Percentiles rank a stretch among this genome's conserved stretches.
These are phyloP conservation scores for Poeciliopsis retropinna DNA, from an alignment of 2,113 vertebrate genomes.

Conservation along the genomic window DNA sequence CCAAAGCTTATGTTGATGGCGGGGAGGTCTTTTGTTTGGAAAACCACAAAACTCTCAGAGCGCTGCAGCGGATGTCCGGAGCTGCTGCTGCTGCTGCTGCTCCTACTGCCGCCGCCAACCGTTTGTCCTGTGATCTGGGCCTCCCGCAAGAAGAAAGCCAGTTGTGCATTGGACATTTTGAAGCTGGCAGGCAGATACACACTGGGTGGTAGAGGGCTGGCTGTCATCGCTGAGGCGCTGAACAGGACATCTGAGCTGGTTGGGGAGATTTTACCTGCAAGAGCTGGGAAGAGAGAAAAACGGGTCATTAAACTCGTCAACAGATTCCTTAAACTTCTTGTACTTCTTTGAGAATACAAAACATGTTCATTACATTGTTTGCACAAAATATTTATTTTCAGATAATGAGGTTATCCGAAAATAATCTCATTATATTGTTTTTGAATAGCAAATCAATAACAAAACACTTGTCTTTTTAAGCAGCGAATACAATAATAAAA, in stretches of 20 bases:
- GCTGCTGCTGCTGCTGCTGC: conserved; percentile 37
- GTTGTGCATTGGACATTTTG: conserved; percentile 92
- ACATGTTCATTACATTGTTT: too few species aligned
- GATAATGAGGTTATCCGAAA: too few species aligned
- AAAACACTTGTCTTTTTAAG: too few species aligned
- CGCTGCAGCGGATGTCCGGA: conserved; percentile 86
- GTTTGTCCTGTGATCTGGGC: conserved; percentile 70
- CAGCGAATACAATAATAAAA: too few species aligned
- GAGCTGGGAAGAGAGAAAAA: conserved; percentile 65
- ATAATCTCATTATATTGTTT: too few species aligned
- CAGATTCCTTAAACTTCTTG: background rate
- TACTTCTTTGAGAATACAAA: too few species aligned
- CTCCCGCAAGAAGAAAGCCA: conserved; percentile 95
- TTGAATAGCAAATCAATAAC: too few species aligned
- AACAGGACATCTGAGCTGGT: conserved; percentile 83
- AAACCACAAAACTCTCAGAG: conserved; percentile 94
- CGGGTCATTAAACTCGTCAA: conserved; percentile 5
- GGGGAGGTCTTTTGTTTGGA: conserved; percentile 96
- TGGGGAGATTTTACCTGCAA: conserved; percentile 81
- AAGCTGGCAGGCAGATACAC: conserved; percentile 90
- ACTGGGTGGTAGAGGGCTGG: conserved; percentile 67
- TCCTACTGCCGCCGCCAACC: conserved; percentile 34
- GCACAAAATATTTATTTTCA: too few species aligned
- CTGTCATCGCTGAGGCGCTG: conserved; percentile 67
- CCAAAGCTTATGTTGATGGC: conserved; percentile 93